Evolutionary conservation across 2,113 vertebrate genomes (phyloP), one percentile per base, ranked within the genome.

Genomic region (Triplophysa rosa): DNA sequence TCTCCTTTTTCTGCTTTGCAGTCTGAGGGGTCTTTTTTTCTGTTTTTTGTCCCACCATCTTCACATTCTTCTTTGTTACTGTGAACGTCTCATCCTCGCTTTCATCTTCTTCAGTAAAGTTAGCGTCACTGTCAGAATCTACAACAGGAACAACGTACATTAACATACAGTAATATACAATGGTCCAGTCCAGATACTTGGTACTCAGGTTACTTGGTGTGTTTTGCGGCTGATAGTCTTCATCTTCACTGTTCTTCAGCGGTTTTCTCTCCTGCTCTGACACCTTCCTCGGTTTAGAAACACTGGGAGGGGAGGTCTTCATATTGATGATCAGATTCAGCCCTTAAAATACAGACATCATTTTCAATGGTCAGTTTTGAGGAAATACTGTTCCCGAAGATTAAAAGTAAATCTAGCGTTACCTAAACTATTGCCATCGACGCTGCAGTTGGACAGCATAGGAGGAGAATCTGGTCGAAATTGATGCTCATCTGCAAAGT

Each of bases 391-490:
- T 6, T 1, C 49, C 49, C 14, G 1, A 67, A 12, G 21, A 37
- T 37, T 47, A 65, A 65, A 3, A 37, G 10, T 17, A 37, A 42
- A 45, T 21, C 8, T 6, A 21, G n/a, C 37, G 13, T 87, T 90
- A 96, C 95, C 94, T 80, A 94, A 72, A 84, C 87, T 54, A 61
- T 87, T 87, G 75, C 78, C 67, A 72, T 95, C 87, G 84, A 95
- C 92, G 47, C 93, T 95, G 88, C 95, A 96, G 86, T 94, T 96
- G 21, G 95, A 95, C 29, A 91, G 73, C 65, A 58, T 59, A 42
- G 83, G 83, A 66, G 80, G 83, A n/a, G 12, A 23, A 26, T 81
- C 77, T 71, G 42, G 49, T 40, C 11, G 52, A 2, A 21, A 16
- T 1, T 49, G 70, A 24, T 19, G 5, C 4, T 56, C 37, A 13